phyloP scores from a whole-genome alignment of 2,888 invertebrate genomes.

The Panorpa germanica region DNA sequence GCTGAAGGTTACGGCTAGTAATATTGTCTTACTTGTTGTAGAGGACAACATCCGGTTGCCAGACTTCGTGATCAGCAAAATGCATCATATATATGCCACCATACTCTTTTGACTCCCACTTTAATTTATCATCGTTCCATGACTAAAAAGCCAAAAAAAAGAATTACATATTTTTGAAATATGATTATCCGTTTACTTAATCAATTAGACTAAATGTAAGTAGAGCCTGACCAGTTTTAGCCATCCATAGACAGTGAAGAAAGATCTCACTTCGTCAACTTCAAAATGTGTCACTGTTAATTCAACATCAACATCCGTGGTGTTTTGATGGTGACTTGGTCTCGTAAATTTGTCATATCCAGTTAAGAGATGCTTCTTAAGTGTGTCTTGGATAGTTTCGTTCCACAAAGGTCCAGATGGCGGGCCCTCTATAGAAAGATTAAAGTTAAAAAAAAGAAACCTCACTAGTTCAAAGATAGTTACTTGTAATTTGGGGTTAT shows the following conservation, averaged over 20 bases:
- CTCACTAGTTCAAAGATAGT: too few species aligned
- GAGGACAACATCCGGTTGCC: conserved; percentile 57
- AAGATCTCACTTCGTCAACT: conserved; percentile 39
- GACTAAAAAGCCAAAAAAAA: too few species aligned
- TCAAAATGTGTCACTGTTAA: conserved; percentile 42
- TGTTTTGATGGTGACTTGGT: conserved; percentile 18
- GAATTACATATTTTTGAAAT: too few species aligned
- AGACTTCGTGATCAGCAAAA: conserved; percentile 50
- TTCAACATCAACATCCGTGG: conserved; percentile 23
- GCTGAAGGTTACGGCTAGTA: too few species aligned
- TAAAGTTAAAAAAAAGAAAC: too few species aligned
- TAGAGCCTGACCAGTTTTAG: conserved; percentile 34
- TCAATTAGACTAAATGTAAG: too few species aligned
- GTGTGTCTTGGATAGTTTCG: conserved; percentile 30
- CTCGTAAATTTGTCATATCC: conserved; percentile 24
- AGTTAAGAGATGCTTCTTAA: conserved; percentile 33
- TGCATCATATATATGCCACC: conserved; percentile 38
- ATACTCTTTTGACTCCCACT: conserved; percentile 49
- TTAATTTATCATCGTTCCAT: conserved; percentile 56
- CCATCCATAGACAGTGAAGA: conserved; percentile 38
- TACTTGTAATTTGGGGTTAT: too few species aligned
- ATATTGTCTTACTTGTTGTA: too few species aligned
- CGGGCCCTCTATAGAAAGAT: too few species aligned
- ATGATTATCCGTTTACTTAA: too few species aligned
- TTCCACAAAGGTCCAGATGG: conserved; percentile 35